A percentile compares a stretch with the other conserved stretches of the same genome.
These are phyloP conservation scores for Drosophila siamana DNA, from an alignment of 2,888 invertebrate genomes.

Conservation along the genomic window DNA sequence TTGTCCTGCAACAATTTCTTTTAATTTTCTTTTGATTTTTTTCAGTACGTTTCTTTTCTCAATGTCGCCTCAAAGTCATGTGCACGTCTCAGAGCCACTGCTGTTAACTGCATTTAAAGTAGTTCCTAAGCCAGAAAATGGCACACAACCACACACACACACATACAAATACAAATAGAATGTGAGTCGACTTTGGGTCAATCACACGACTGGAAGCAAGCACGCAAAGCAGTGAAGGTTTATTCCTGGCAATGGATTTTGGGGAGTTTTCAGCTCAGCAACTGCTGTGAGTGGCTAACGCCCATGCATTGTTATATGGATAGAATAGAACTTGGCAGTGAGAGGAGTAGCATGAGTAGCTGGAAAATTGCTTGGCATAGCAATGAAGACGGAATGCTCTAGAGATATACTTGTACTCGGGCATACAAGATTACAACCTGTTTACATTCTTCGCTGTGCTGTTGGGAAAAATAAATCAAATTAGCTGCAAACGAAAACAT, in stretches of 20 bases:
- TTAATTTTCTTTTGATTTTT: constrained; percentile 4
- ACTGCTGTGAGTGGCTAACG: constrained; percentile 27
- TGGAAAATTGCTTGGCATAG: constrained; percentile 30
- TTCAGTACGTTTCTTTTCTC: constrained; percentile 32
- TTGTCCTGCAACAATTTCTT: constrained; percentile 20
- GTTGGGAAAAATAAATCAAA: constrained; percentile 47
- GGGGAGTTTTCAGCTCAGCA: neutral
- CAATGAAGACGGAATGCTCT: constrained; percentile 26
- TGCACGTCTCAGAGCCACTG: constrained; percentile 57
- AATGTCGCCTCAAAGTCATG: constrained; percentile 80
- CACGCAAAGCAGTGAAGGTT: neutral
- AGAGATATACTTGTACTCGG: constrained; percentile 26
- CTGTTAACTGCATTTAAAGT: constrained; percentile 76
- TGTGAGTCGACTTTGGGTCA: constrained; percentile 59
- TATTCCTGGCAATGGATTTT: constrained; percentile 22
- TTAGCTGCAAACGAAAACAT: constrained; percentile 30
- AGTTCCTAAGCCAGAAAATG: constrained; percentile 48
- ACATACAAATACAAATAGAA: neutral
- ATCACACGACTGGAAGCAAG: constrained; percentile 60
- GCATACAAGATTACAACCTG: constrained; percentile 44
- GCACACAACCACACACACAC: constrained; percentile 15
- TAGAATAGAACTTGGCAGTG: constrained; percentile 4
- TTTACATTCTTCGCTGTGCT: constrained; percentile 31
- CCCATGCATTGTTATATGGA: constrained; percentile 46
- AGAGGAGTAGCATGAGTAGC: constrained; percentile 2